These are phyloP conservation scores for Bhutanitis thaidina DNA, from an alignment of 2,888 invertebrate genomes.

Conservation along the genomic window DNA sequence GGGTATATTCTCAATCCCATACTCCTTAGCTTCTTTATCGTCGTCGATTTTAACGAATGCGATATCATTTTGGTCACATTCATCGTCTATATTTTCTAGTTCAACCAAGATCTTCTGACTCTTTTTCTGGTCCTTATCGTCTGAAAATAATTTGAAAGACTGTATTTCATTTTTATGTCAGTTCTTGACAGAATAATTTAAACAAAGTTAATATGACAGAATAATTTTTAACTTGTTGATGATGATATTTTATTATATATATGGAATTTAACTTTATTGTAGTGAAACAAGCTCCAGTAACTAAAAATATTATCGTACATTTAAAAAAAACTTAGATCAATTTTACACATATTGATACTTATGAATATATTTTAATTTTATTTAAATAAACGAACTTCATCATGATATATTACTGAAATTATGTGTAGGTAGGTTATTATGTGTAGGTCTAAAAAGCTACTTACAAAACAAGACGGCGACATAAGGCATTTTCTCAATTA, in stretches of 20 bases:
- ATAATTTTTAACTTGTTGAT: too few species aligned
- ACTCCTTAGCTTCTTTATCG: slow-evolving; percentile 92
- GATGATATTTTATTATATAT: too few species aligned
- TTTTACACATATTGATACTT: too few species aligned
- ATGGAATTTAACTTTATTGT: too few species aligned
- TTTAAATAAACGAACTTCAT: too few species aligned
- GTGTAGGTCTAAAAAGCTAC: too few species aligned
- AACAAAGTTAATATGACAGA: not conserved
- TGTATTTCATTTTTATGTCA: slow-evolving; percentile 77
- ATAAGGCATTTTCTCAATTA: slow-evolving; percentile 92
- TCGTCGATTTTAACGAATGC: slow-evolving; percentile 95
- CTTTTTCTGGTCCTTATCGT: slow-evolving; percentile 94
- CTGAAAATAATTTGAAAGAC: slow-evolving; percentile 78
- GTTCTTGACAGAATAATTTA: slow-evolving; percentile 37
- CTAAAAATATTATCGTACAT: too few species aligned
- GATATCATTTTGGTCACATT: slow-evolving; percentile 94
- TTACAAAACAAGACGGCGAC: slow-evolving; percentile 96
- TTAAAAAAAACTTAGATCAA: too few species aligned
- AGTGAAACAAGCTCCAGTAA: too few species aligned
- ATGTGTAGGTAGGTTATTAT: too few species aligned
- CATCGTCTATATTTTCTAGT: slow-evolving; percentile 95
- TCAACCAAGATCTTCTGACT: slow-evolving; percentile 91
- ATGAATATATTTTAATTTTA: too few species aligned
- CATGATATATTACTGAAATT: too few species aligned
- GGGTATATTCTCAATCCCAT: slow-evolving; percentile 91